Percentiles rank a stretch among this genome's conserved stretches.
phyloP scores from a whole-genome alignment of 1,140 invertebrate genomes.

The Drosophila arizonae region DNA sequence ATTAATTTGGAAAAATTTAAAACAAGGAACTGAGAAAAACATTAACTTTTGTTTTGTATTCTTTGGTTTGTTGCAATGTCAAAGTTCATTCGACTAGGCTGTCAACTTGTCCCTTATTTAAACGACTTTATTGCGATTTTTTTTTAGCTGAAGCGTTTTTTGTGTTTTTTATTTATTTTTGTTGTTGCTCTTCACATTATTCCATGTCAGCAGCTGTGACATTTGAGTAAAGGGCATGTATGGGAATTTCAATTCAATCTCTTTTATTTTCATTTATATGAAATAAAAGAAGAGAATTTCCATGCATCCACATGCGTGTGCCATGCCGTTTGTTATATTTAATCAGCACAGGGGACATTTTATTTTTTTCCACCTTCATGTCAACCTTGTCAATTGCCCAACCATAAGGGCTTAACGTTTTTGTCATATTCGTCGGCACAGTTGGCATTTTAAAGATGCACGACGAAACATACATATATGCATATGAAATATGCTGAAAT shows the following conservation, averaged over 20 bases:
- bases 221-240: constrained; percentile 31
- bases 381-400: constrained; percentile 16
- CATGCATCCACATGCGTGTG: constrained; percentile 60
- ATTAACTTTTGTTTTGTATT: neutral
- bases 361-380: constrained; percentile 42
- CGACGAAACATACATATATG: no score
- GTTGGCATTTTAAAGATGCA: constrained; percentile 11
- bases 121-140: constrained; percentile 26
- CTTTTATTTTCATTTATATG: constrained; percentile 33
- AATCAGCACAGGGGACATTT: constrained; percentile 49
- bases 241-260: neutral
- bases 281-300: constrained; percentile 58
- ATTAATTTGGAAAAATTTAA: neutral
- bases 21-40: neutral
- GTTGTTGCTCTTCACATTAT: constrained; percentile 36
- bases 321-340: constrained; percentile 76
- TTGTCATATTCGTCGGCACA: constrained; percentile 44
- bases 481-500: no score
- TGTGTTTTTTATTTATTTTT: neutral
- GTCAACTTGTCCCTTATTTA: constrained; percentile 21
- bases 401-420: constrained; percentile 44
- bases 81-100: constrained; percentile 9
- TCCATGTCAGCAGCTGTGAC: constrained; percentile 58
- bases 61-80: constrained; percentile 16
- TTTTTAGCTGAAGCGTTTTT: neutral